phyloP scores from a whole-genome alignment of 2,888 invertebrate species.

The Perizoma flavofasciatum region DNA sequence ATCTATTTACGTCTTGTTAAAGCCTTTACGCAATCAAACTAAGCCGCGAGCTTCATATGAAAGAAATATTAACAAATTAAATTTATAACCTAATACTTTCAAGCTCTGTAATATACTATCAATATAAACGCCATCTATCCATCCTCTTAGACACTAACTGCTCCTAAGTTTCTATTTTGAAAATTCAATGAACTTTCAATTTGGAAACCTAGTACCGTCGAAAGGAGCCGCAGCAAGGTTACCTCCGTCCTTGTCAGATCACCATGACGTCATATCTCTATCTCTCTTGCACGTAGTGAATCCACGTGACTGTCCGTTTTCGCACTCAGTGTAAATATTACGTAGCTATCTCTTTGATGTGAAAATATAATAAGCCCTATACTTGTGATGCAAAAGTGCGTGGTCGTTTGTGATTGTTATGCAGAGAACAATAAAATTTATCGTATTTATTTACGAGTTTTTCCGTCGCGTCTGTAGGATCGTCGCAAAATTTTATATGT shows the following conservation, averaged over 20 bases:
- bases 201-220: slow-evolving; percentile 42
- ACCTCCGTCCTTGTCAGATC: slow-evolving; percentile 50
- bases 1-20: no score
- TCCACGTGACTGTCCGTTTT: slow-evolving; percentile 54
- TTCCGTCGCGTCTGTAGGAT: slow-evolving; percentile 29
- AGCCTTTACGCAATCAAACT: neutral
- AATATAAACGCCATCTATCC: slow-evolving; percentile 26
- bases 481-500: slow-evolving; percentile 21
- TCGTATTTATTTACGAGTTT: slow-evolving; percentile 17
- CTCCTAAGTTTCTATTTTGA: slow-evolving; percentile 41
- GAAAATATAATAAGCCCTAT: slow-evolving; percentile 30
- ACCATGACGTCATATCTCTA: slow-evolving; percentile 30
- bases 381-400: slow-evolving; percentile 7
- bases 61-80: neutral
- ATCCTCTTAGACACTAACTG: slow-evolving; percentile 10
- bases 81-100: neutral
- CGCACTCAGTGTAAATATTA: slow-evolving; percentile 35
- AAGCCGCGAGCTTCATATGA: neutral
- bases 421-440: slow-evolving; percentile 8
- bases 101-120: slow-evolving; percentile 5
- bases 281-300: slow-evolving; percentile 44
- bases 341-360: slow-evolving; percentile 14
- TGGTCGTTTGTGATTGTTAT: slow-evolving; percentile 13
- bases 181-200: slow-evolving; percentile 51
- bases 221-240: slow-evolving; percentile 64